A percentile compares a stretch with the other conserved stretches of the same genome.
Evolutionary conservation across 2,797 vertebrate genomes (phyloP).

Genomic region (Diglossa cyanea): DNA sequence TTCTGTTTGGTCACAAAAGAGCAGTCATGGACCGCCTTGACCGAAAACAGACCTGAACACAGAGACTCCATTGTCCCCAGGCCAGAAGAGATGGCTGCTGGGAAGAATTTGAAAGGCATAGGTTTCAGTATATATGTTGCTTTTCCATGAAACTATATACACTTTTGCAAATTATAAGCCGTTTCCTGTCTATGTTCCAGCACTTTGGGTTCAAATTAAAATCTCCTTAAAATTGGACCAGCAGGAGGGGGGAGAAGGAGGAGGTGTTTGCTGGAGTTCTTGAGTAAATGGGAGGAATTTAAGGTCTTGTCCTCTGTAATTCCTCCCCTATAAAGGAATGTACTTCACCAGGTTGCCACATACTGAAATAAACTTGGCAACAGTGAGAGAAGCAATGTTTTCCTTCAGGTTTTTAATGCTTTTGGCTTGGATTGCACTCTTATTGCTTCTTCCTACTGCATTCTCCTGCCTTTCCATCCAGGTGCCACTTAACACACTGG

Average conservation of each 20-base stretch:
- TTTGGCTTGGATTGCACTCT: slow-evolving; percentile 32
- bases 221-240: slow-evolving; percentile 63
- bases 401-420: slow-evolving; percentile 36
- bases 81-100: slow-evolving; percentile 68
- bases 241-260: slow-evolving; percentile 47
- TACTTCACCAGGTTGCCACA: slow-evolving; percentile 59
- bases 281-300: slow-evolving; percentile 55
- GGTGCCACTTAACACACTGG: slow-evolving; percentile 26
- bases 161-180: slow-evolving; percentile 57
- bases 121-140: slow-evolving; percentile 24
- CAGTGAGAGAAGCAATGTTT: slow-evolving; percentile 28
- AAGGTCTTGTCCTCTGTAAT: slow-evolving; percentile 61
- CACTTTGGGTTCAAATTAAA: slow-evolving; percentile 58
- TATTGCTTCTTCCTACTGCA: slow-evolving; percentile 34
- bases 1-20: slow-evolving; percentile 73
- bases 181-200: slow-evolving; percentile 68
- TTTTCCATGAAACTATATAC: slow-evolving; percentile 64
- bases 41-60: slow-evolving; percentile 56
- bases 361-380: slow-evolving; percentile 61
- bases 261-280: slow-evolving; percentile 49
- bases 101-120: slow-evolving; percentile 66
- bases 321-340: slow-evolving; percentile 52
- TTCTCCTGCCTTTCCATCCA: slow-evolving; percentile 46
- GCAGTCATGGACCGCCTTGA: slow-evolving; percentile 49
- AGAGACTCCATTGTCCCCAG: slow-evolving; percentile 71